These are phyloP conservation scores for Polymixis lichenea DNA, from an alignment of 2,888 invertebrate species.

Conservation along the genomic window DNA sequence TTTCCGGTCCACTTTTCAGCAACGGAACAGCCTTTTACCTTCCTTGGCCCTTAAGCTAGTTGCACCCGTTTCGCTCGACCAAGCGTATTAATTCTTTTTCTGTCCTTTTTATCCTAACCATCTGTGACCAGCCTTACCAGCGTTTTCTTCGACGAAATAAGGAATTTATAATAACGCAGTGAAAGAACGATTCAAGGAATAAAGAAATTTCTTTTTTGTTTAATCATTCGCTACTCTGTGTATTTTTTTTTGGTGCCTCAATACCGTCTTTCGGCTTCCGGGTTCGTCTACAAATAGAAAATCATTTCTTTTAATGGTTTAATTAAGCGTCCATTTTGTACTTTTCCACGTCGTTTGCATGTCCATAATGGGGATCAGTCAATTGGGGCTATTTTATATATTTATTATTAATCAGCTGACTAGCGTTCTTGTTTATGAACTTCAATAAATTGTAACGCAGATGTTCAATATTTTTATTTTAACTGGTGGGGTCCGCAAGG, in stretches of 20 bases:
- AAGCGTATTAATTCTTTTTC: slow-evolving; percentile 38
- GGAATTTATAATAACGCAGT: slow-evolving; percentile 20
- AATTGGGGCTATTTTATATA: slow-evolving; percentile 3
- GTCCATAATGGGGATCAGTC: neutral
- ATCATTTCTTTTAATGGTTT: slow-evolving; percentile 27
- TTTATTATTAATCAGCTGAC: neutral
- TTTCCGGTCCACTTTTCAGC: slow-evolving; percentile 45
- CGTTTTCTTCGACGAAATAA: slow-evolving; percentile 24
- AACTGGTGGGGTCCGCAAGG: no score
- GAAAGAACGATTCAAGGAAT: slow-evolving; percentile 12
- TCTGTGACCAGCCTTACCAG: slow-evolving; percentile 30
- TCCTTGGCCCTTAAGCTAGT: slow-evolving; percentile 30
- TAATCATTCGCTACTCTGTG: neutral
- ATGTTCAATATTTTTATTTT: neutral
- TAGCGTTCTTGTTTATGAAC: neutral
- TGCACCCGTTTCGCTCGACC: slow-evolving; percentile 50
- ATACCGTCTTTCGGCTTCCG: slow-evolving; percentile 14
- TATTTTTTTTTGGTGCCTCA: slow-evolving; percentile 3
- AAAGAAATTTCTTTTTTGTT: slow-evolving; percentile 1
- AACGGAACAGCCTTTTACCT: slow-evolving; percentile 42
- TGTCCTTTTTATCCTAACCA: slow-evolving; percentile 27
- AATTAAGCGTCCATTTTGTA: slow-evolving; percentile 31
- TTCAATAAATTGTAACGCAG: neutral
- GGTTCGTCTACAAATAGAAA: slow-evolving; percentile 10
- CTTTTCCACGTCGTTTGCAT: slow-evolving; percentile 7